Evolutionary conservation across 2,888 invertebrate genomes (phyloP), one percentile per base, ranked within the genome.

Genomic region (Chymomyza amoena): DNA sequence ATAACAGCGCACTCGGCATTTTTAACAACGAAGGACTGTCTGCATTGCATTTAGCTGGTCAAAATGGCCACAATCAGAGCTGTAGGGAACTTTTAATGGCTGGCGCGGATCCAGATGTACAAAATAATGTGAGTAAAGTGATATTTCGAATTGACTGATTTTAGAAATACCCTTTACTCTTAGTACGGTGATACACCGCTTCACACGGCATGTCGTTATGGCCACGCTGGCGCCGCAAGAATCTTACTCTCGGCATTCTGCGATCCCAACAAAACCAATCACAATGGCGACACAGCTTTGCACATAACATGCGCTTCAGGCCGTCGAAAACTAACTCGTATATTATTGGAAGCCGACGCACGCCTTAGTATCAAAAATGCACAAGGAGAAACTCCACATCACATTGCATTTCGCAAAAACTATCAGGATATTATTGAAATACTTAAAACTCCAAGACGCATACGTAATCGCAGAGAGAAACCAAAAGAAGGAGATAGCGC

Each of bases 281-380:
- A 98, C 93, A 99, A 99, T 92, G 98, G 98, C 0, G 98, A 99
- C 92, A 97, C 98, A 0, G 96, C 97, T 0, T 93, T 99, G 15
- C 98, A 99, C 91, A 98, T 99, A 84, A 95, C 98, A 0, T 96
- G 97, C 9, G 98, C 98, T 1, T 97, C 98, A 96, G 97, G 97
- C 6, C 93, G 98, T 25, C 92, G 97, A 66, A 98, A 98, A 92
- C 93, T 99, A 71, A 97, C 98, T 10, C 94, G 97, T 86, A 97
- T 99, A 78, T 93, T 99, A 20, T 93, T 98, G 39, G 97, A 98
- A 90, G 96, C 97, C 0, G 96, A 96, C 67, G 96, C 97, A 89
- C 96, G 95, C 82, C 92, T 93, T 70, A 92, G 92, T 61, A 91
- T 95, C 83, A 93, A 93, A 90, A 90, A 92, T 92, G 73, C 91